Conservation (phyloP, 2,113 vertebrate species). For the Leptodactylus fuscus region DNA sequence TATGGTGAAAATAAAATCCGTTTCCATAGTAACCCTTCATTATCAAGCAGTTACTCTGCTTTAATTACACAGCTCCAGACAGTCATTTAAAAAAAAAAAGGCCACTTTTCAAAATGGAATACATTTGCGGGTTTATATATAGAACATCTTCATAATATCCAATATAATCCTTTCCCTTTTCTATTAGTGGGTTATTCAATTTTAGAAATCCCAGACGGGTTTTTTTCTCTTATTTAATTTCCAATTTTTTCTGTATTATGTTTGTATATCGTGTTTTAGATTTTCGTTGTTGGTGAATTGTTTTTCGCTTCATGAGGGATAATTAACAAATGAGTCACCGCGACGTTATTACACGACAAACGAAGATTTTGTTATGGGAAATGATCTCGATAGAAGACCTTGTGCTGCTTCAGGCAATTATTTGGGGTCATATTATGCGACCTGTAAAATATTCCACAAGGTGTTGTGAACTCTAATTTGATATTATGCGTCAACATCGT, state of each 20-base stretch:
- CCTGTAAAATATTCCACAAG: neutral
- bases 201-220: constrained; percentile 2
- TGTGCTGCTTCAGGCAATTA: neutral
- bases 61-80: constrained; percentile 69
- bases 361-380: constrained; percentile 15
- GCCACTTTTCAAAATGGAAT: constrained; percentile 62
- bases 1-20: constrained; percentile 64
- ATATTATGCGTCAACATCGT: neutral
- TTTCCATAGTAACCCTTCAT: constrained; percentile 78
- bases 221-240: neutral
- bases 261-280: neutral
- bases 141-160: constrained; percentile 40
- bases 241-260: no score
- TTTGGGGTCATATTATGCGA: no score
- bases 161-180: neutral
- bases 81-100: constrained; percentile 72
- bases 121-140: constrained; percentile 54
- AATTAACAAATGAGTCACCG: neutral
- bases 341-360: neutral
- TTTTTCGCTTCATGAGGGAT: neutral
- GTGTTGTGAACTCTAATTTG: neutral
- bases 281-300: neutral
- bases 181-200: constrained; percentile 24
- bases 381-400: neutral
- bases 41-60: constrained; percentile 70